Evolutionary conservation across 1,140 invertebrate species (phyloP).

Genomic region (Helicoverpa zea): DNA sequence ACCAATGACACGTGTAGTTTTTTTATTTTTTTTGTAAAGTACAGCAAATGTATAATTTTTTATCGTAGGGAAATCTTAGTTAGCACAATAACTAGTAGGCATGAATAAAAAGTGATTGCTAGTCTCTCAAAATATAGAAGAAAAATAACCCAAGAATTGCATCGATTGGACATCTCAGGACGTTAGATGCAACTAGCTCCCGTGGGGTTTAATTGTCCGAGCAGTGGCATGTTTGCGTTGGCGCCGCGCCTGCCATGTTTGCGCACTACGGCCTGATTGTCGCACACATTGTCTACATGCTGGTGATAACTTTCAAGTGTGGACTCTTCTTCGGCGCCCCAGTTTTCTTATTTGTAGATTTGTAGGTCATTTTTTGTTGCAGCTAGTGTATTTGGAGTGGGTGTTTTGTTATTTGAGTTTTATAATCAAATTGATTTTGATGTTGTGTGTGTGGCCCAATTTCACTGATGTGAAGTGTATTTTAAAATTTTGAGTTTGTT

Average conservation of each 20-base stretch:
- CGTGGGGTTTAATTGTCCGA: constrained; percentile 65
- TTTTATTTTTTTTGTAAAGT: too few relatives aligned
- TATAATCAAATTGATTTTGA: too few relatives aligned
- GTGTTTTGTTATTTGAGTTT: neutral
- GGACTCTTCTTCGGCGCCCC: neutral
- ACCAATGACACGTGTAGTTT: too few relatives aligned
- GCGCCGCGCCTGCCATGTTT: constrained; percentile 67
- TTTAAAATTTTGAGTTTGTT: neutral
- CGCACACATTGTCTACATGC: constrained; percentile 49
- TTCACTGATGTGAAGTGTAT: neutral
- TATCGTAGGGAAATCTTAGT: too few relatives aligned
- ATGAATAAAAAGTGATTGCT: neutral
- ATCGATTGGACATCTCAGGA: neutral
- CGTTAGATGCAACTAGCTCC: constrained; percentile 22
- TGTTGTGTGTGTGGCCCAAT: too few relatives aligned
- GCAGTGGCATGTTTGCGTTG: constrained; percentile 62
- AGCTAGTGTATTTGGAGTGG: neutral
- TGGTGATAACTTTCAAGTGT: constrained; percentile 22
- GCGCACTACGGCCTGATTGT: constrained; percentile 58
- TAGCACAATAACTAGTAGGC: neutral
- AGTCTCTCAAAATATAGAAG: too few relatives aligned
- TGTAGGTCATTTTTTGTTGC: neutral
- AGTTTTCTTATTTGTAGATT: neutral
- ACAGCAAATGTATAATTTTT: too few relatives aligned
- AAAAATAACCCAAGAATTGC: constrained; percentile 10